These are phyloP conservation scores for Diabrotica balteata DNA, from an alignment of 2,888 invertebrate genomes.

Conservation along the genomic window DNA sequence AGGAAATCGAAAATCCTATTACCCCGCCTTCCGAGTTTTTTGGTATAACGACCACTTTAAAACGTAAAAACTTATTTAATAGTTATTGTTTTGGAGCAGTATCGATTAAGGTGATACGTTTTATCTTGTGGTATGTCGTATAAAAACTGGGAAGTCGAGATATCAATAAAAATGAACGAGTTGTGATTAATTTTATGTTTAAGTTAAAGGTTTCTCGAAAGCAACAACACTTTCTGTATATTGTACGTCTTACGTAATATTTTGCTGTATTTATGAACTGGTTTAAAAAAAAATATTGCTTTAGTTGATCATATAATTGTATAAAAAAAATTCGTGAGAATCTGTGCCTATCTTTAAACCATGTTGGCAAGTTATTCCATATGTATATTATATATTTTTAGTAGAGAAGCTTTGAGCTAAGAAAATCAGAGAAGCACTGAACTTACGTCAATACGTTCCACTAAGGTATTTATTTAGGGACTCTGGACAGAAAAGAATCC, in stretches of 20 bases:
- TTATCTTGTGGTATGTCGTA: constrained; percentile 9
- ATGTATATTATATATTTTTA: no score
- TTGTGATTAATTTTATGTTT: not conserved
- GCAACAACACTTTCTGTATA: not conserved
- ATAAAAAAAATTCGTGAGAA: no score
- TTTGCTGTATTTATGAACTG: not conserved
- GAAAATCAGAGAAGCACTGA: no score
- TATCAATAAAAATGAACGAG: not conserved
- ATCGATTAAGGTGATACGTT: constrained; percentile 1
- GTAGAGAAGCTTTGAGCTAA: no score
- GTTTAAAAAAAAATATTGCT: not conserved
- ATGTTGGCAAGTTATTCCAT: no score
- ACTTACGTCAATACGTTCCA: no score
- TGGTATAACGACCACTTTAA: constrained; percentile 2
- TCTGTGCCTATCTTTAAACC: no score
- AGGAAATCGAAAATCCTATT: constrained; percentile 2
- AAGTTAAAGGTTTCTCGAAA: constrained; percentile 5
- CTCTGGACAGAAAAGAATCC: no score
- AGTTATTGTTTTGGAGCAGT: constrained; percentile 6
- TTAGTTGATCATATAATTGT: no score
- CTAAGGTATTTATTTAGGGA: no score
- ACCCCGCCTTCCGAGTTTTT: constrained; percentile 5
- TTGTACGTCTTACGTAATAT: not conserved
- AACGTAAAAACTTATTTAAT: not conserved
- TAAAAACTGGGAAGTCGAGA: constrained; percentile 8